phyloP scores from a whole-genome alignment of 2,797 vertebrate genomes.

The Poecilia picta region DNA sequence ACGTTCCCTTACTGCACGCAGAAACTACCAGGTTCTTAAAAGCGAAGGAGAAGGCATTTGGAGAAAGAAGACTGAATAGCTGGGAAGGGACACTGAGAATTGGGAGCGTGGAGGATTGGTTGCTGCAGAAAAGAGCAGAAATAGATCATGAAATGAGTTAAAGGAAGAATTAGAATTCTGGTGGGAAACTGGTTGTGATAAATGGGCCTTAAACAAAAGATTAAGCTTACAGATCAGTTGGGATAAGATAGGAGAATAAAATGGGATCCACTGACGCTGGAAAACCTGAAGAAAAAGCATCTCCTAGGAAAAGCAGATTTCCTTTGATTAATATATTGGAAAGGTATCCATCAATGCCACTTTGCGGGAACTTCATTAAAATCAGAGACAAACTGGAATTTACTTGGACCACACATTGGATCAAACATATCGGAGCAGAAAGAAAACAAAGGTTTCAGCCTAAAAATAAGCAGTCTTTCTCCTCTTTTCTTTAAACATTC shows the following conservation, averaged over 20 bases:
- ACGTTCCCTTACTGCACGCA: constrained; percentile 7
- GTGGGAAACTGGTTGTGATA: constrained; percentile 26
- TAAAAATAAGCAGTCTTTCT: constrained; percentile 20
- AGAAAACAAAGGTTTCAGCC: constrained; percentile 18
- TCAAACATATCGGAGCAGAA: constrained; percentile 18
- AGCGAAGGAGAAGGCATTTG: constrained; percentile 18
- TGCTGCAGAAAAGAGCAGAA: constrained; percentile 12
- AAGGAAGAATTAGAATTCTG: constrained; percentile 22
- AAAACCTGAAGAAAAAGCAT: constrained; percentile 31
- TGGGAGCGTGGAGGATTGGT: constrained; percentile 4
- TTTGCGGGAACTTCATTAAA: constrained; percentile 60
- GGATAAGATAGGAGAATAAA: constrained; percentile 31
- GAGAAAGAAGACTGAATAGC: constrained; percentile 17
- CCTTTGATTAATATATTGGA: constrained; percentile 41
- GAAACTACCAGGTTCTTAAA: constrained; percentile 21
- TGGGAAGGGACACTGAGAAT: constrained; percentile 13
- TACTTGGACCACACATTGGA: constrained; percentile 43
- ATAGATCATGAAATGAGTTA: constrained; percentile 16
- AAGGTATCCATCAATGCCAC: constrained; percentile 46
- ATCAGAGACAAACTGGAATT: constrained; percentile 44
- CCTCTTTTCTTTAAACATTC: constrained; percentile 8
- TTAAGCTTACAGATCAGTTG: constrained; percentile 17
- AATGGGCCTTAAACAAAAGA: constrained; percentile 28
- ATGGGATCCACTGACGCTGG: constrained; percentile 10
- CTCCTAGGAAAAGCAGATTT: constrained; percentile 21